phyloP scores from a whole-genome alignment of 2,888 invertebrate species.

The Harpagoxenus sublaevis region DNA sequence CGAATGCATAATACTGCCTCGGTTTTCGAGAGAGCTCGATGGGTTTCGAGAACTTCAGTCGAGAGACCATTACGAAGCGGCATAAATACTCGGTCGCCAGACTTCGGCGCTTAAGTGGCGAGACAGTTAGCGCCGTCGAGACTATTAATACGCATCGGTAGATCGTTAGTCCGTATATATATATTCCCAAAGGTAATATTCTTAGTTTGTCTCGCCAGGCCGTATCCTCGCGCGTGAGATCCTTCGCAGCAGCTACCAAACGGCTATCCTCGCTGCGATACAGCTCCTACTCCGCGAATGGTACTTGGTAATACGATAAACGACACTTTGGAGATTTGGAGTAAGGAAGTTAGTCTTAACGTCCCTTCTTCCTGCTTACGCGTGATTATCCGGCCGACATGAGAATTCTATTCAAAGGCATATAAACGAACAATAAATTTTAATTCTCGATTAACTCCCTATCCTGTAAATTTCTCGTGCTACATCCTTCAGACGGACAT shows the following conservation, averaged over 20 bases:
- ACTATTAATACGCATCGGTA: conserved; percentile 72
- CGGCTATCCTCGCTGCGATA: conserved; percentile 69
- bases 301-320: conserved; percentile 67
- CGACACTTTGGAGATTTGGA: conserved; percentile 71
- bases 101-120: conserved; percentile 60
- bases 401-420: background rate
- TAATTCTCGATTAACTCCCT: background rate
- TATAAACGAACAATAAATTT: conserved; percentile 7
- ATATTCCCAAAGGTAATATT: conserved; percentile 75
- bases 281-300: conserved; percentile 64
- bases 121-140: conserved; percentile 64
- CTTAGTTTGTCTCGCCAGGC: conserved; percentile 69
- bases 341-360: conserved; percentile 81
- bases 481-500: background rate
- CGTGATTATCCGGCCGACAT: conserved; percentile 73
- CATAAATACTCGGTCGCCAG: conserved; percentile 54
- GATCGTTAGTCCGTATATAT: conserved; percentile 70
- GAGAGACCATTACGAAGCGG: conserved; percentile 42
- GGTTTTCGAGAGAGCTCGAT: conserved; percentile 5
- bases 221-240: conserved; percentile 62
- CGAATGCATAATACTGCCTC: conserved; percentile 1
- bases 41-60: conserved; percentile 33
- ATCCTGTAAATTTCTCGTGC: background rate
- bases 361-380: conserved; percentile 74
- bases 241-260: conserved; percentile 69